phyloP scores from a whole-genome alignment of 2,888 invertebrate species.

The Brassicogethes aeneus region DNA sequence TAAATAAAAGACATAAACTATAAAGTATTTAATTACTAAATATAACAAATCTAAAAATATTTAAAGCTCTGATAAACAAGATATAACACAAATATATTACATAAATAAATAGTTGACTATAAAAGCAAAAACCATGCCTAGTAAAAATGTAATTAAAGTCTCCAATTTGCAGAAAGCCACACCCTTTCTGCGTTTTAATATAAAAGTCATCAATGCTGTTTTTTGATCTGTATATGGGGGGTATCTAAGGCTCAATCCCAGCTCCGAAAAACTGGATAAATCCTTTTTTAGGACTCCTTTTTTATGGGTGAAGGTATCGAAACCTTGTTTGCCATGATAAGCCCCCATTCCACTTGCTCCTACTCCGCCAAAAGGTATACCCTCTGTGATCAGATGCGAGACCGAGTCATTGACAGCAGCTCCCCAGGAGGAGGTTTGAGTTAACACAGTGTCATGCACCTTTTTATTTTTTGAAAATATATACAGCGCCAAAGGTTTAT shows the following conservation, averaged over 20 bases:
- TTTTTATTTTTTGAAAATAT: constrained; percentile 62
- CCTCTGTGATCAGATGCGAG: constrained; percentile 77
- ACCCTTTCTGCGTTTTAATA: no score
- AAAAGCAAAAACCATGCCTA: no score
- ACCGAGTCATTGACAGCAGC: constrained; percentile 79
- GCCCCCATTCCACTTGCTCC: constrained; percentile 89
- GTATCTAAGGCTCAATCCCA: constrained; percentile 59
- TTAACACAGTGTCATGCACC: constrained; percentile 52
- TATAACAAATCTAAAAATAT: no score
- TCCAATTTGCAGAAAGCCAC: no score
- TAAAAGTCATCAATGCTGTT: constrained; percentile 52
- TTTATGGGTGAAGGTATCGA: constrained; percentile 89
- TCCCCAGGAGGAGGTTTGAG: constrained; percentile 71
- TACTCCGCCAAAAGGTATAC: constrained; percentile 94
- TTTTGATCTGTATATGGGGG: constrained; percentile 76
- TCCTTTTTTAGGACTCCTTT: constrained; percentile 70
- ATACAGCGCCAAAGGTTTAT: constrained; percentile 86
- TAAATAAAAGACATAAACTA: no score
- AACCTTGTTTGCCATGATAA: constrained; percentile 87
- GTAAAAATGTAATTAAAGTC: no score
- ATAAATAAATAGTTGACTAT: no score
- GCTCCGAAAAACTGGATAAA: constrained; percentile 60
- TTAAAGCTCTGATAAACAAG: no score
- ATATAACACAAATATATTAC: no score
- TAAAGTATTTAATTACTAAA: no score